Percentiles rank a stretch among this genome's conserved stretches.
Conservation (phyloP, 2,113 vertebrate genomes). For the Recurvirostra avosetta region DNA sequence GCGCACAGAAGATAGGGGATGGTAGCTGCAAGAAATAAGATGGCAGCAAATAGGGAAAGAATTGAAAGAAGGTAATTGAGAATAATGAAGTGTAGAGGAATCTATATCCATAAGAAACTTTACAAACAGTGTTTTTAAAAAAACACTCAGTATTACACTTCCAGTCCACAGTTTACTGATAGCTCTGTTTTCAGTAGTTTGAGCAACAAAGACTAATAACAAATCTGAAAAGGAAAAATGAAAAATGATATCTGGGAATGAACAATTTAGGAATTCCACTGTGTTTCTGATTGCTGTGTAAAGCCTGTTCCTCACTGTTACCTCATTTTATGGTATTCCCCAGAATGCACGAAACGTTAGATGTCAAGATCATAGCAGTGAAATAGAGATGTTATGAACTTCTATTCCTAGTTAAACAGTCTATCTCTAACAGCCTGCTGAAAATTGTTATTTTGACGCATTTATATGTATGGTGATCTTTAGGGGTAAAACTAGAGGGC, state of each 20-base stretch:
- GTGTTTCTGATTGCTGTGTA: background rate
- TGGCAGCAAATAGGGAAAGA: background rate
- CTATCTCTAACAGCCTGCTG: conserved; percentile 16
- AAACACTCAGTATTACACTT: background rate
- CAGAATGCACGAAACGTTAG: background rate
- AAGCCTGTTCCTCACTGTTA: background rate
- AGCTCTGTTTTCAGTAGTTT: background rate
- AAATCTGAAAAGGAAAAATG: background rate
- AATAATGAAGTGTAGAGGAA: background rate
- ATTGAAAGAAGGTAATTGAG: background rate
- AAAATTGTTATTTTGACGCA: conserved; percentile 58
- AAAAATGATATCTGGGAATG: background rate
- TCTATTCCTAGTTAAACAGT: conserved; percentile 34
- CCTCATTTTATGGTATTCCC: conserved; percentile 4
- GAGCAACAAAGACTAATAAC: background rate
- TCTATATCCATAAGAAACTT: background rate
- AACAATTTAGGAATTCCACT: background rate
- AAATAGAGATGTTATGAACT: conserved; percentile 28
- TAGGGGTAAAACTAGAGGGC: background rate
- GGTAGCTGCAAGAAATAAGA: background rate
- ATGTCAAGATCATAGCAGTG: conserved; percentile 17
- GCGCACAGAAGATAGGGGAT: background rate
- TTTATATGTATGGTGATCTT: conserved; percentile 15
- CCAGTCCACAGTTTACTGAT: background rate
- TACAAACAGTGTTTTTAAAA: background rate